These are phyloP conservation scores for Drosophila borealis DNA, from an alignment of 2,888 invertebrate species.

Conservation along the genomic window DNA sequence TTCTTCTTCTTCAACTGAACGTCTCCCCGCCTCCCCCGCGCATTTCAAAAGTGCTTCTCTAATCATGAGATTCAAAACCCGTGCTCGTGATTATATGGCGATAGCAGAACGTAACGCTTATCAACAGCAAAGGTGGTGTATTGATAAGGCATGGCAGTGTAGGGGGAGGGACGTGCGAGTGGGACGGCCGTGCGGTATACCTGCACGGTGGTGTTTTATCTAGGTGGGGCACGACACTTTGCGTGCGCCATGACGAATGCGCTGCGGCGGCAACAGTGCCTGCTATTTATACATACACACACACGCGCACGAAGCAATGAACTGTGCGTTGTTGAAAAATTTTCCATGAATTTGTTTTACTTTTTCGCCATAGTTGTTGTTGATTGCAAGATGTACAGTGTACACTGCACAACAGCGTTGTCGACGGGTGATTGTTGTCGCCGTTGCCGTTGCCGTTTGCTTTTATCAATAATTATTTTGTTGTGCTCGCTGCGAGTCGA, in stretches of 20 bases:
- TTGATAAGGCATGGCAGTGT: not conserved
- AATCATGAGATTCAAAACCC: constrained; percentile 75
- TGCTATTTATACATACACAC: constrained; percentile 50
- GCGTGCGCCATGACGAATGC: constrained; percentile 80
- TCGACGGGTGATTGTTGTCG: constrained; percentile 16
- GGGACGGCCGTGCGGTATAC: not conserved
- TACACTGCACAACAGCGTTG: constrained; percentile 13
- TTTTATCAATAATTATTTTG: constrained; percentile 81
- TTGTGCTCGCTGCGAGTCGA: constrained; percentile 71
- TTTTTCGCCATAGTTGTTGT: constrained; percentile 42
- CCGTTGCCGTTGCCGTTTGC: constrained; percentile 36
- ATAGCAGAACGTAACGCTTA: constrained; percentile 52
- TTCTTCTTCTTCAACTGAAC: constrained; percentile 6
- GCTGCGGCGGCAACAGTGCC: constrained; percentile 43
- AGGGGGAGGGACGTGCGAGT: not conserved
- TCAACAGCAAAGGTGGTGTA: constrained; percentile 28
- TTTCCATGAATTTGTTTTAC: constrained; percentile 75
- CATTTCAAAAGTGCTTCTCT: constrained; percentile 41
- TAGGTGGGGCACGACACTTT: constrained; percentile 70
- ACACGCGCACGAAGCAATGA: constrained; percentile 50
- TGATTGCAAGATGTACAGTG: constrained; percentile 57
- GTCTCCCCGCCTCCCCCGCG: not conserved
- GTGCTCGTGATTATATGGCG: constrained; percentile 64
- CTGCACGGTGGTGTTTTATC: constrained; percentile 56
- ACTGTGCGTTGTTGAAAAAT: constrained; percentile 76